Evolutionary conservation across 2,113 vertebrate genomes (phyloP).

Genomic region (Tupaia chinensis): DNA sequence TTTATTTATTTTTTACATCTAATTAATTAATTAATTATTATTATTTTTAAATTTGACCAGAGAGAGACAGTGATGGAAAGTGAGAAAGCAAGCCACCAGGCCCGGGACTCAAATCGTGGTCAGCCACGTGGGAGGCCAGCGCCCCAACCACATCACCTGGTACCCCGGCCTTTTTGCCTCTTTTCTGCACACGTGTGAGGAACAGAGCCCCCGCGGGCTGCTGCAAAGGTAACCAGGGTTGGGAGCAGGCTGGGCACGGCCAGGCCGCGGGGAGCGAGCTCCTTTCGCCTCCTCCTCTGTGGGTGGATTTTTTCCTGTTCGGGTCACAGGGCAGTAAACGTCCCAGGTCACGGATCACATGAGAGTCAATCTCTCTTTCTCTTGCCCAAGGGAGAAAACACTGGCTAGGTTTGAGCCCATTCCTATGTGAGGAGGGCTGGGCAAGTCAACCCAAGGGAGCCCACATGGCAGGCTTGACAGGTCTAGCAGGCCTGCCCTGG

Average conservation of each 20-base stretch:
- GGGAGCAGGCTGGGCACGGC: too few species aligned
- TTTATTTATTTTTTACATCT: too few species aligned
- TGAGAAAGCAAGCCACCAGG: too few species aligned
- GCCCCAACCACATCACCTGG: too few species aligned
- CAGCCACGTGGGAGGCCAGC: too few species aligned
- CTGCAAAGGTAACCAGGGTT: not conserved
- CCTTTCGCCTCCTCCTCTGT: not conserved
- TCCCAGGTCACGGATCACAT: not conserved
- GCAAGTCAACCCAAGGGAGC: not conserved
- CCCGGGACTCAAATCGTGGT: too few species aligned
- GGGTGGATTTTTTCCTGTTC: not conserved
- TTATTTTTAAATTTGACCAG: too few species aligned
- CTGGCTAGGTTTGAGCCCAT: fast-evolving
- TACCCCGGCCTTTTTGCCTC: not conserved
- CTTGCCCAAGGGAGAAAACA: not conserved
- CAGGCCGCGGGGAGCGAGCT: not conserved
- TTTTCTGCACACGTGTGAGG: not conserved
- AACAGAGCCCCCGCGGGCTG: not conserved
- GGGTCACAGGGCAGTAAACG: not conserved
- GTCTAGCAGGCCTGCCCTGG: not conserved
- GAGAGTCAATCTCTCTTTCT: not conserved
- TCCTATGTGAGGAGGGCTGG: not conserved
- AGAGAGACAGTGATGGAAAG: too few species aligned
- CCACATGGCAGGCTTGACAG: not conserved
- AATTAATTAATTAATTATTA: too few species aligned